Evolutionary conservation across 2,797 vertebrate genomes (phyloP).

Genomic region (Neomorphus geoffroyi): DNA sequence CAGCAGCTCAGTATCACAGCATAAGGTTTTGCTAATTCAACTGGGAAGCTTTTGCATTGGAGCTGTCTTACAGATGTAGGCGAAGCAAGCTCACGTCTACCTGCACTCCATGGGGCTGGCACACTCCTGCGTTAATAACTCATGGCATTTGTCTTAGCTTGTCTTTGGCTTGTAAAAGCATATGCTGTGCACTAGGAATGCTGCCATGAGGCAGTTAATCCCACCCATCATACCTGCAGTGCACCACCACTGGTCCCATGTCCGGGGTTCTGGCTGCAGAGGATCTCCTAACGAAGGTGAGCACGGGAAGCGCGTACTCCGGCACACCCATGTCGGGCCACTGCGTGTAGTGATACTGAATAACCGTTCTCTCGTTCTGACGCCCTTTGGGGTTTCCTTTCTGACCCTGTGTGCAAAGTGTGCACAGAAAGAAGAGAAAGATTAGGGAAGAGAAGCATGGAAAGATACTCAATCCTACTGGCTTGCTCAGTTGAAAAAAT

Average conservation of each 20-base stretch:
- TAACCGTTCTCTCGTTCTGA: slow-evolving; percentile 89
- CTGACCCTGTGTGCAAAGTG: slow-evolving; percentile 78
- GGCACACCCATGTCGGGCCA: slow-evolving; percentile 99
- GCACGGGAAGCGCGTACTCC: slow-evolving; percentile 94
- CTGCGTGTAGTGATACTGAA: slow-evolving; percentile 98
- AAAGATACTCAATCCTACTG: background rate
- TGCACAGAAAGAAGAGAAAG: background rate
- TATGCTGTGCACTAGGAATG: background rate
- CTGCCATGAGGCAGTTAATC: background rate
- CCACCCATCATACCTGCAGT: slow-evolving; percentile 88
- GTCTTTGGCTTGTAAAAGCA: background rate
- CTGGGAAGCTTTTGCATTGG: background rate
- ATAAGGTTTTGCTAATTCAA: background rate
- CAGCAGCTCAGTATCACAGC: background rate
- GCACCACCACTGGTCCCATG: slow-evolving; percentile 93
- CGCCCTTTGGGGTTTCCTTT: slow-evolving; percentile 89
- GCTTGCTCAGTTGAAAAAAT: background rate
- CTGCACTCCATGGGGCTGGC: background rate
- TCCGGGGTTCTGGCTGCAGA: slow-evolving; percentile 84
- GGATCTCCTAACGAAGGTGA: slow-evolving; percentile 96
- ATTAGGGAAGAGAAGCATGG: background rate
- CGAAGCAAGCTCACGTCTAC: background rate
- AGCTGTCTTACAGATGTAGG: background rate
- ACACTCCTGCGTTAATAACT: background rate
- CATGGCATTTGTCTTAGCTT: accelerated